phyloP scores from a whole-genome alignment of 2,888 invertebrate species.

The Lasioglossum lativentre region DNA sequence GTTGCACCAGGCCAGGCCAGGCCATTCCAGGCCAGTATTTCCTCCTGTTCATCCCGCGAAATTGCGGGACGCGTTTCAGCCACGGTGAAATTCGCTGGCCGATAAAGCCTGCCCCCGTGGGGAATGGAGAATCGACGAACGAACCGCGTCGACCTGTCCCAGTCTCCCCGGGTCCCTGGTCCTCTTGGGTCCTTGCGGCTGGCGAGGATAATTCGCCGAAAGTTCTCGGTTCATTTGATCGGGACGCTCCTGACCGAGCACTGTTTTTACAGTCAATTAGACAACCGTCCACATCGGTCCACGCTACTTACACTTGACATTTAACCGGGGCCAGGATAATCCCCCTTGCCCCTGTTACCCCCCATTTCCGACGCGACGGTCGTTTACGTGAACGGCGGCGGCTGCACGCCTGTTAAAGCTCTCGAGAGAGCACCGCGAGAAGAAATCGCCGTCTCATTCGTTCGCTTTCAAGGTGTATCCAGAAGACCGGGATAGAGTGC shows the following conservation, averaged over 20 bases:
- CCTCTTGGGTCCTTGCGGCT: neutral
- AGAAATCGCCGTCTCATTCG: conserved; percentile 74
- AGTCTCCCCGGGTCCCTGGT: neutral
- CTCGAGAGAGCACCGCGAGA: conserved; percentile 42
- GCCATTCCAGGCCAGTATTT: conserved; percentile 53
- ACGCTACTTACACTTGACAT: conserved; percentile 21
- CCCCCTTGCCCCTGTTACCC: conserved; percentile 16
- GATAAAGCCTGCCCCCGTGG: conserved; percentile 20
- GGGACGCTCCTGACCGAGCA: neutral
- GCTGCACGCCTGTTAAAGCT: conserved; percentile 68
- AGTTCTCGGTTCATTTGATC: conserved; percentile 2
- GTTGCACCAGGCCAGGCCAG: conserved; percentile 31
- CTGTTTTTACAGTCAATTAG: conserved; percentile 53
- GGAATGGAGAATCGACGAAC: conserved; percentile 37
- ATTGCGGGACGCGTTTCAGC: conserved; percentile 57
- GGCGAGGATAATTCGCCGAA: conserved; percentile 20
- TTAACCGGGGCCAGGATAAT: conserved; percentile 64
- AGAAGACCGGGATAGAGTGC: neutral
- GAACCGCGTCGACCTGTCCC: conserved; percentile 3
- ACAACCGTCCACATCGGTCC: neutral
- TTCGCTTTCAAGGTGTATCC: conserved; percentile 65
- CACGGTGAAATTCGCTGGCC: conserved; percentile 57
- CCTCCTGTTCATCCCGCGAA: conserved; percentile 72
- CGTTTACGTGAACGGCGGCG: conserved; percentile 65
- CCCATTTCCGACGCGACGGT: conserved; percentile 20